Percentiles rank a stretch among this genome's conserved stretches.
Evolutionary conservation across 2,888 invertebrate species (phyloP).

Genomic region (Epinotia bilunana): DNA sequence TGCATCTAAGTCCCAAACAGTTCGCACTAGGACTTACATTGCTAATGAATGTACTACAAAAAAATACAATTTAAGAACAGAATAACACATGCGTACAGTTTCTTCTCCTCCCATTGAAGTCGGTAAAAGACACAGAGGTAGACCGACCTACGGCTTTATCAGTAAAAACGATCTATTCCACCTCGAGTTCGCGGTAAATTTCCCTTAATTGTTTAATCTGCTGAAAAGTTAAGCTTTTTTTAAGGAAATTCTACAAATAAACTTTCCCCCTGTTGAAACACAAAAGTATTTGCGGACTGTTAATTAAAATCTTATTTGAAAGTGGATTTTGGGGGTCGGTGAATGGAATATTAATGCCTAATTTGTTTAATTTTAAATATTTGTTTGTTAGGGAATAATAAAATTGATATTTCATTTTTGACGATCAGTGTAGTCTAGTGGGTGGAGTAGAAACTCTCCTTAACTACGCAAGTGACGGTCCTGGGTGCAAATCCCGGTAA

Average conservation of each 20-base stretch:
- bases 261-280: slow-evolving; percentile 31
- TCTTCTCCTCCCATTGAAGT: neutral
- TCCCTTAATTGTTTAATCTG: slow-evolving; percentile 35
- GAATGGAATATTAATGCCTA: neutral
- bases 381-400: neutral
- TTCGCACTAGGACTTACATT: too few species aligned
- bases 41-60: too few species aligned
- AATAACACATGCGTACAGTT: too few species aligned
- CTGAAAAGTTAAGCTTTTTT: slow-evolving; percentile 42
- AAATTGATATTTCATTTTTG: neutral
- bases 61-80: too few species aligned
- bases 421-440: neutral
- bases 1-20: too few species aligned
- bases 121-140: neutral
- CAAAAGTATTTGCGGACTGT: slow-evolving; percentile 38
- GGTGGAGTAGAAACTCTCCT: neutral
- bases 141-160: neutral
- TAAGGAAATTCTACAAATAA: slow-evolving; percentile 26
- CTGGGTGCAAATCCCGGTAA: too few species aligned
- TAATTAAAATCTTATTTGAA: slow-evolving; percentile 43
- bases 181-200: neutral
- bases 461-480: too few species aligned
- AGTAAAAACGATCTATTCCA: slow-evolving; percentile 1
- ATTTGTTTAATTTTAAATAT: neutral
- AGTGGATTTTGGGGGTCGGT: slow-evolving; percentile 18